phyloP scores from a whole-genome alignment of 2,888 invertebrate species.

The Athalia rosae region DNA sequence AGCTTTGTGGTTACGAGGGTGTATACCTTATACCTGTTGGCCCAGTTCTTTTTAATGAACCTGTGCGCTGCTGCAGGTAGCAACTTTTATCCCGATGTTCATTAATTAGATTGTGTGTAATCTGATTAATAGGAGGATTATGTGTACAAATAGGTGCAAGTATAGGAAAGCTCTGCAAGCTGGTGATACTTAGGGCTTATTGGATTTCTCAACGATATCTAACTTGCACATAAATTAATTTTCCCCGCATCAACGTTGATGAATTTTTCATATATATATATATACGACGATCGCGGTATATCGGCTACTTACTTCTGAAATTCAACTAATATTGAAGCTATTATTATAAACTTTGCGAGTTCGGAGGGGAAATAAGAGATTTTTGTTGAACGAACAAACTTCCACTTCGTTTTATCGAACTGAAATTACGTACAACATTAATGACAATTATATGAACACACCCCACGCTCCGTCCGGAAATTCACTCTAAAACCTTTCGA shows the following conservation, averaged over 20 bases:
- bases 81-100: constrained; percentile 15
- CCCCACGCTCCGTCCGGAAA: constrained; percentile 1
- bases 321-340: no score
- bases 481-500: not conserved
- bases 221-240: constrained; percentile 24
- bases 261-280: constrained; percentile 5
- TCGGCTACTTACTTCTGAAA: no score
- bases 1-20: not conserved
- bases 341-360: not conserved
- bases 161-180: no score
- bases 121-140: not conserved
- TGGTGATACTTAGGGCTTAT: no score
- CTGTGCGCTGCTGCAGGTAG: constrained; percentile 10
- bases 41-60: constrained; percentile 44
- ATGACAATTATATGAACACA: no score
- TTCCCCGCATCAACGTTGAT: constrained; percentile 28
- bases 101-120: constrained; percentile 37
- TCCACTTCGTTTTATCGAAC: constrained; percentile 16
- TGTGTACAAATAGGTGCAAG: no score
- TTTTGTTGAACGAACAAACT: constrained; percentile 25
- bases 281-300: not conserved
- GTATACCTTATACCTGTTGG: not conserved
- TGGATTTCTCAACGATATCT: no score
- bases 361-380: constrained; percentile 24
- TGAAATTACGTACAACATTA: not conserved